A percentile compares a stretch with the other conserved stretches of the same genome.
These are phyloP conservation scores for Amazona vittata DNA, from an alignment of 2,113 vertebrate genomes.

Conservation along the genomic window DNA sequence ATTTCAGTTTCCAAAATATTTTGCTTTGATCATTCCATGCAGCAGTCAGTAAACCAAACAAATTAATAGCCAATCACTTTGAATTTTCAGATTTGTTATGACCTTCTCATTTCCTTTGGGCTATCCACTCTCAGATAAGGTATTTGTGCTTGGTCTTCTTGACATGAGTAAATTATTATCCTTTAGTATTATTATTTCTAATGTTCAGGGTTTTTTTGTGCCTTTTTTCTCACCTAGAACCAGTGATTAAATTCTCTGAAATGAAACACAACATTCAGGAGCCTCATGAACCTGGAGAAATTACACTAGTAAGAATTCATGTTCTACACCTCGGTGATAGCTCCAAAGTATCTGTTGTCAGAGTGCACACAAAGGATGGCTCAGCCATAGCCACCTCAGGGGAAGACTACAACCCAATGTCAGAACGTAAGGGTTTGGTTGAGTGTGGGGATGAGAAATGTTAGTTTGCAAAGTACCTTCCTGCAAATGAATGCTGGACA, in stretches of 20 bases:
- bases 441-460: background rate
- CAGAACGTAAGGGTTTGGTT: conserved; percentile 74
- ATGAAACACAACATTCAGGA: conserved; percentile 84
- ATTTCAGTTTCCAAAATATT: background rate
- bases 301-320: conserved; percentile 77
- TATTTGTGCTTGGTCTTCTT: background rate
- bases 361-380: conserved; percentile 87
- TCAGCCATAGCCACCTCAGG: conserved; percentile 86
- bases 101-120: background rate
- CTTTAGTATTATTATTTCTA: background rate
- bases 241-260: conserved; percentile 86
- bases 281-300: conserved; percentile 77
- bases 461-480: background rate
- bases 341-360: conserved; percentile 84
- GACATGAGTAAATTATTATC: background rate
- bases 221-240: conserved; percentile 44
- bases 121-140: background rate
- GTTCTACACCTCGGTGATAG: conserved; percentile 79
- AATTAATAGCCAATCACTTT: background rate
- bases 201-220: background rate
- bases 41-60: background rate
- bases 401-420: conserved; percentile 86
- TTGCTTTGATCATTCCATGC: background rate
- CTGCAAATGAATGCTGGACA: background rate
- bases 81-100: background rate